Evolutionary conservation across 64 coral and sea anemone species (phyloP).

Genomic region (Platygyra sinensis): DNA sequence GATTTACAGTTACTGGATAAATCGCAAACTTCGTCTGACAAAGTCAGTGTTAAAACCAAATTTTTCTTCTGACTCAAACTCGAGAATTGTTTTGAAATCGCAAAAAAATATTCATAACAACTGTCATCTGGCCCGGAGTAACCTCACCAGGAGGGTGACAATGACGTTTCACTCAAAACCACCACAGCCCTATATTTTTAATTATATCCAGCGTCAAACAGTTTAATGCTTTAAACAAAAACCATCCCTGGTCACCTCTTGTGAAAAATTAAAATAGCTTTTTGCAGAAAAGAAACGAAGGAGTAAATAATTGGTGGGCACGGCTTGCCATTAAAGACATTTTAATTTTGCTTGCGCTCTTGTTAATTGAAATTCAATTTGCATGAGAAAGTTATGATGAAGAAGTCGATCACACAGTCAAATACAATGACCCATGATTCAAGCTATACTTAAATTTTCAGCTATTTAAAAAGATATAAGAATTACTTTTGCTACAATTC

Average conservation of each 20-base stretch:
- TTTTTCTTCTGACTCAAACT: neutral
- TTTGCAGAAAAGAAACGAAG: neutral
- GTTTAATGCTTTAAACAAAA: neutral
- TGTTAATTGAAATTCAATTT: constrained; percentile 25
- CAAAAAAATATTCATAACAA: neutral
- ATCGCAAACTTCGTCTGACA: too few relatives aligned
- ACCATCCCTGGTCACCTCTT: too few relatives aligned
- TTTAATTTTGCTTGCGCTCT: constrained; percentile 17
- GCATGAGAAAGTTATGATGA: neutral
- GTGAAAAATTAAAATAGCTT: constrained; percentile 2
- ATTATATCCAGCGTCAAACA: neutral
- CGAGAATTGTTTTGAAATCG: neutral
- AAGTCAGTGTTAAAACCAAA: neutral
- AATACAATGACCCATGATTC: neutral
- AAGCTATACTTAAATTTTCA: neutral
- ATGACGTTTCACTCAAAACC: neutral
- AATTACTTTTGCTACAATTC: neutral
- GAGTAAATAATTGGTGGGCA: neutral
- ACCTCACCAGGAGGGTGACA: neutral
- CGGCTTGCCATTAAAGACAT: neutral
- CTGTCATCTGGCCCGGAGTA: neutral
- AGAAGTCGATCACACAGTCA: neutral
- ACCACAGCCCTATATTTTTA: neutral
- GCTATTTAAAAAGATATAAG: neutral
- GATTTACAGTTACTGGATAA: too few relatives aligned